Conservation (phyloP, 2,113 vertebrate species). For the Benitochromis conjunctus region DNA sequence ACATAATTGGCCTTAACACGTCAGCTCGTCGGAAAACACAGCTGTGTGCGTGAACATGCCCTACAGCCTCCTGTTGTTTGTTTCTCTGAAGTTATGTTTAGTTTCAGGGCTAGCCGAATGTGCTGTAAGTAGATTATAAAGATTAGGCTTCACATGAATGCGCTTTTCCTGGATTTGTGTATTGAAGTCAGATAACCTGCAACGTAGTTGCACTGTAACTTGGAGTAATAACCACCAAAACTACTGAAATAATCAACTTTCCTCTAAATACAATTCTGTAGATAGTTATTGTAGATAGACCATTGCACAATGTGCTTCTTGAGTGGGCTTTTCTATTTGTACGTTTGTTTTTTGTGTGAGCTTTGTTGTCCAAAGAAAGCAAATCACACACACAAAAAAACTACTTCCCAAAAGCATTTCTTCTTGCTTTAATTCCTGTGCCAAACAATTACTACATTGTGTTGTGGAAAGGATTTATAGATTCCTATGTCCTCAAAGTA, state of each 20-base stretch:
- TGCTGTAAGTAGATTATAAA: slow-evolving; percentile 53
- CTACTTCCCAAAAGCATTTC: slow-evolving; percentile 8
- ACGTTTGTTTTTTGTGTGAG: slow-evolving; percentile 10
- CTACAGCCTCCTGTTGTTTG: neutral
- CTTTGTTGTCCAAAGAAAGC: slow-evolving; percentile 32
- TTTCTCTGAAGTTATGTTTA: neutral
- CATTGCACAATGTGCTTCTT: neutral
- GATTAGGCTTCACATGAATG: slow-evolving; percentile 61
- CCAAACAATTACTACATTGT: slow-evolving; percentile 52
- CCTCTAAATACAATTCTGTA: neutral
- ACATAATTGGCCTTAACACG: neutral
- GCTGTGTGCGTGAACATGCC: neutral
- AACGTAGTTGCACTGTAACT: neutral
- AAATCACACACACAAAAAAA: neutral
- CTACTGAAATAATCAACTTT: slow-evolving; percentile 23
- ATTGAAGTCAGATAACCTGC: slow-evolving; percentile 63
- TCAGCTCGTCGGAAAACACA: neutral
- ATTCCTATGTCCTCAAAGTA: neutral
- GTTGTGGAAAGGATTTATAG: neutral
- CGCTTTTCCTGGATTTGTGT: slow-evolving; percentile 72
- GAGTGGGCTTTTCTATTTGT: neutral
- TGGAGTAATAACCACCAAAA: neutral
- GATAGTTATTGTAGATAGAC: neutral
- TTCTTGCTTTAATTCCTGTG: slow-evolving; percentile 31
- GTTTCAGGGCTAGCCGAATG: slow-evolving; percentile 28